phyloP scores from a whole-genome alignment of 2,888 invertebrate species.

The Chaetoderma sp. region DNA sequence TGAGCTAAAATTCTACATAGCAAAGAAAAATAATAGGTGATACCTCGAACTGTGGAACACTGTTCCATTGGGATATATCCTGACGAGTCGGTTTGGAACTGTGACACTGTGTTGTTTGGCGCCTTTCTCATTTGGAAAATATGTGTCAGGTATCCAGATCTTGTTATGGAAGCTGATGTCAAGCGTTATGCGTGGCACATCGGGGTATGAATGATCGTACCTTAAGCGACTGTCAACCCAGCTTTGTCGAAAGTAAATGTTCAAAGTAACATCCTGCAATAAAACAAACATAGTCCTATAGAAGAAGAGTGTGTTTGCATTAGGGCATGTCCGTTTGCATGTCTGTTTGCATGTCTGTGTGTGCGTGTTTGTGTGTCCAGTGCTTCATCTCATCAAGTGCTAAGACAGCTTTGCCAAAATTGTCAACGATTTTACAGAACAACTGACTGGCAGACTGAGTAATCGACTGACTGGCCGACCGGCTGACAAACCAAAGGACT shows the following conservation, averaged over 20 bases:
- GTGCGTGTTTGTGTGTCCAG: too few relatives aligned
- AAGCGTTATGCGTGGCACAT: background rate
- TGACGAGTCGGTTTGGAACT: constrained; percentile 88
- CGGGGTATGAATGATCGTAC: constrained; percentile 68
- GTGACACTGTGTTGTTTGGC: constrained; percentile 94
- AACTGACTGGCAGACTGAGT: too few relatives aligned
- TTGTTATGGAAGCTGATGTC: constrained; percentile 65
- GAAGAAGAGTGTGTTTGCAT: too few relatives aligned
- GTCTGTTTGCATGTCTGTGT: too few relatives aligned
- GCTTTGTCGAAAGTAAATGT: constrained; percentile 86
- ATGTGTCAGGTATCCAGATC: constrained; percentile 95
- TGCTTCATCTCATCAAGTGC: too few relatives aligned
- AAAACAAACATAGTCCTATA: background rate
- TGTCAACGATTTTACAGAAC: too few relatives aligned
- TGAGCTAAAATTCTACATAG: too few relatives aligned
- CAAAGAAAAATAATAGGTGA: too few relatives aligned
- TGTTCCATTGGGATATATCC: constrained; percentile 88
- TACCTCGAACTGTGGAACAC: constrained; percentile 93
- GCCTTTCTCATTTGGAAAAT: constrained; percentile 64
- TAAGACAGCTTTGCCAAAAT: too few relatives aligned
- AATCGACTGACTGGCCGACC: too few relatives aligned
- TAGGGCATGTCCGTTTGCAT: too few relatives aligned
- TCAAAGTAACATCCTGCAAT: constrained; percentile 81
- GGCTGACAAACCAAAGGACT: too few relatives aligned
- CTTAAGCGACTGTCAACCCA: constrained; percentile 84